These are phyloP conservation scores for Gadopsis marmoratus DNA, from an alignment of 2,797 vertebrate genomes.

Conservation along the genomic window DNA sequence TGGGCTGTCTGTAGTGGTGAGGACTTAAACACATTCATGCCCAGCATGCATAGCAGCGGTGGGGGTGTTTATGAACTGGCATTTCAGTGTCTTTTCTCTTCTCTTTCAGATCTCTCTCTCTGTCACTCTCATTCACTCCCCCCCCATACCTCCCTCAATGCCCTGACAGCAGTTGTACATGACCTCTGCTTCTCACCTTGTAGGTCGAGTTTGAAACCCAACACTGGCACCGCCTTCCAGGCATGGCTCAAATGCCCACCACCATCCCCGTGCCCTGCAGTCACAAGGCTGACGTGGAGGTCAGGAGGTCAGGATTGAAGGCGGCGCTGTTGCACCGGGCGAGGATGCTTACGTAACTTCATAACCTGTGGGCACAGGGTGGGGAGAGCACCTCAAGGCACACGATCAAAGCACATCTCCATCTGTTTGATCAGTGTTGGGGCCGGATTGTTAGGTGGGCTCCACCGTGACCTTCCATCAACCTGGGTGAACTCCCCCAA, in stretches of 20 bases:
- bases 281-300: slow-evolving; percentile 72
- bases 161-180: slow-evolving; percentile 30
- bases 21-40: slow-evolving; percentile 52
- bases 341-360: slow-evolving; percentile 50
- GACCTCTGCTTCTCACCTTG: slow-evolving; percentile 59
- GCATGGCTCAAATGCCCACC: slow-evolving; percentile 64
- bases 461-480: slow-evolving; percentile 58
- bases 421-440: slow-evolving; percentile 54
- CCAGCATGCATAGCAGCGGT: slow-evolving; percentile 50
- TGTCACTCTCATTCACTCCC: slow-evolving; percentile 31
- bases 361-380: slow-evolving; percentile 35
- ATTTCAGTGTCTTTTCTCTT: slow-evolving; percentile 45
- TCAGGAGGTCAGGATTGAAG: slow-evolving; percentile 50
- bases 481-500: slow-evolving; percentile 62
- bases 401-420: slow-evolving; percentile 58
- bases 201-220: slow-evolving; percentile 75
- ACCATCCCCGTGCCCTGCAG: slow-evolving; percentile 51
- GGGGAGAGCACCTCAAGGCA: slow-evolving; percentile 30
- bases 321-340: not conserved
- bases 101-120: slow-evolving; percentile 26
- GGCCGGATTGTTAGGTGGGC: slow-evolving; percentile 46
- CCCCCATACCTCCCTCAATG: slow-evolving; percentile 16
- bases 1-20: slow-evolving; percentile 68
- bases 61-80: slow-evolving; percentile 55
- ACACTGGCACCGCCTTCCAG: slow-evolving; percentile 82